Conservation (phyloP, 2,888 invertebrate genomes). For the Callyntrura guangdongensis region DNA sequence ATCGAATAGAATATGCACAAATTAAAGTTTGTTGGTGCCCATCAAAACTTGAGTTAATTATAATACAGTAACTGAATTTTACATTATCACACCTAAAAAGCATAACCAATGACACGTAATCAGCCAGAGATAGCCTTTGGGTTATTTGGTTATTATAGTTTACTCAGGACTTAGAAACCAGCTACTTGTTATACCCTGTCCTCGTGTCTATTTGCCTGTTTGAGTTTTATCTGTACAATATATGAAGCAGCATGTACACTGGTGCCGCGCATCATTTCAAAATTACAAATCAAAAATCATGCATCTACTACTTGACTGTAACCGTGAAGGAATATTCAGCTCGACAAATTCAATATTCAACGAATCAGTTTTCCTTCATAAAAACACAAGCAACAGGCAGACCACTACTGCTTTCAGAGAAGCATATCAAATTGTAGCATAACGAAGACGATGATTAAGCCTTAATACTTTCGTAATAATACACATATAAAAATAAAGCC, state of each 20-base stretch:
- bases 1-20: constrained; percentile 32
- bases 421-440: constrained; percentile 29
- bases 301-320: neutral
- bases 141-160: too few relatives aligned
- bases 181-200: neutral
- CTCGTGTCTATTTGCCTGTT: neutral
- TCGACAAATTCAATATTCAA: constrained; percentile 14
- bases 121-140: constrained; percentile 53
- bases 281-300: neutral
- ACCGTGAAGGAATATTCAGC: neutral
- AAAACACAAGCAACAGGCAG: neutral
- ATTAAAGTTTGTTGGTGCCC: neutral
- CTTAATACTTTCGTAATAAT: constrained; percentile 29
- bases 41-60: constrained; percentile 63
- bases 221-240: neutral
- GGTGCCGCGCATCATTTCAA: neutral
- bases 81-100: constrained; percentile 54
- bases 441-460: neutral
- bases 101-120: constrained; percentile 68
- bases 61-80: constrained; percentile 24
- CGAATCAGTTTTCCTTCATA: constrained; percentile 5
- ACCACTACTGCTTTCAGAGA: neutral
- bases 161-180: constrained; percentile 51
- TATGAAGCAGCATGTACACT: too few relatives aligned
- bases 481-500: neutral